A percentile compares a stretch with the other conserved stretches of the same genome.
Evolutionary conservation across 1,140 invertebrate species (phyloP).

Genomic region (Cyclargus thomasi): DNA sequence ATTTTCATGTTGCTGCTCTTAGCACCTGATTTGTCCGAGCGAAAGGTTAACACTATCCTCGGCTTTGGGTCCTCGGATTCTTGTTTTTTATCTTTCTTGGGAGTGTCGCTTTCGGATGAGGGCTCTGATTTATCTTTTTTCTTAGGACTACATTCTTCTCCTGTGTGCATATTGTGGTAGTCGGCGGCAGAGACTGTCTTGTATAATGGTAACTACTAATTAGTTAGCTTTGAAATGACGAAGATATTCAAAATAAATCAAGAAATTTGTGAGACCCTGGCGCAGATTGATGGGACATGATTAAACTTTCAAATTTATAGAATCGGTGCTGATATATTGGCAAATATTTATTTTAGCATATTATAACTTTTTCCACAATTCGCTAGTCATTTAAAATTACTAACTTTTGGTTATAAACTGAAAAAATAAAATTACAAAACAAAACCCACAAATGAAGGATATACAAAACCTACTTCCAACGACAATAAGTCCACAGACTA

Average conservation of each 20-base stretch:
- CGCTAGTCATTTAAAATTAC: too few species aligned
- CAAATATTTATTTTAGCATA: too few species aligned
- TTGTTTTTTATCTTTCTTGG: slow-evolving; percentile 44
- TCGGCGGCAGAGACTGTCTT: slow-evolving; percentile 20
- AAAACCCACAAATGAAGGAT: too few species aligned
- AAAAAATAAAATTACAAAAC: too few species aligned
- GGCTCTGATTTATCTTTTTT: slow-evolving; percentile 44
- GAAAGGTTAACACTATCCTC: slow-evolving; percentile 69
- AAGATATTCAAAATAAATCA: neutral
- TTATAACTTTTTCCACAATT: too few species aligned
- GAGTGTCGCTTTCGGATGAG: slow-evolving; percentile 37
- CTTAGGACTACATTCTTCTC: slow-evolving; percentile 43
- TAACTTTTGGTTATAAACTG: too few species aligned
- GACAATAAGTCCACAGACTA: too few species aligned
- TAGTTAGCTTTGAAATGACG: neutral
- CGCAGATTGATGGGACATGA: too few species aligned
- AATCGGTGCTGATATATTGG: too few species aligned
- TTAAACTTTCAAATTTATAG: too few species aligned
- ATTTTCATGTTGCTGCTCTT: slow-evolving; percentile 71
- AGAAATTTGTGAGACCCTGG: too few species aligned
- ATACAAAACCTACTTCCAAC: too few species aligned
- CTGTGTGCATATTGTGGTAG: slow-evolving; percentile 48
- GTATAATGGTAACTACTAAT: neutral
- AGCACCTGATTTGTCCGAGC: slow-evolving; percentile 68
- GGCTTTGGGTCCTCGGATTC: slow-evolving; percentile 63